A percentile compares a stretch with the other conserved stretches of the same genome.
Conservation (phyloP, 2,797 vertebrate genomes). For the Parauchenoglanis punctatus region DNA sequence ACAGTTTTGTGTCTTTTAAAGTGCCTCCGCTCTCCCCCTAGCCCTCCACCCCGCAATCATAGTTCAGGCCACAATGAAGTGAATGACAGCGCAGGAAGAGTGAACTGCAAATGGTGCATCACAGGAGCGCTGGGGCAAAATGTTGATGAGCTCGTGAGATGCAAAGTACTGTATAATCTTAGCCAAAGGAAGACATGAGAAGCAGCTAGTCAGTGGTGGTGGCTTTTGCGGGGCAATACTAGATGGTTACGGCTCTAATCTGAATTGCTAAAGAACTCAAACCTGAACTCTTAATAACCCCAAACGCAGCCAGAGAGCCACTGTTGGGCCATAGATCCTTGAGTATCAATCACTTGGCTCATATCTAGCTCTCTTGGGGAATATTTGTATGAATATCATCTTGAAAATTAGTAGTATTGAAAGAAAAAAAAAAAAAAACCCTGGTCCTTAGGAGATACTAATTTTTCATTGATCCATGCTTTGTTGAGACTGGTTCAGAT, state of each 20-base stretch:
- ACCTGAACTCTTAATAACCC: too few species aligned
- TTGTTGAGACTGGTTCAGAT: neutral
- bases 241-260: neutral
- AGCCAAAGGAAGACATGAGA: neutral
- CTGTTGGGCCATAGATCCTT: neutral
- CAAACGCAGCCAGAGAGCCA: neutral
- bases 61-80: constrained; percentile 19
- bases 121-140: constrained; percentile 2
- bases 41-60: neutral
- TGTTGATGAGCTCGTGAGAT: neutral
- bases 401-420: neutral
- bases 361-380: neutral
- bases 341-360: neutral
- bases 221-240: neutral
- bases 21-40: neutral
- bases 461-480: neutral
- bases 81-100: constrained; percentile 33
- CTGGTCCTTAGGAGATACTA: neutral
- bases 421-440: neutral
- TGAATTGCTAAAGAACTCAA: neutral
- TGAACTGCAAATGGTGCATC: constrained; percentile 5
- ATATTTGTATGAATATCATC: neutral
- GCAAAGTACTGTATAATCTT: constrained; percentile 2
- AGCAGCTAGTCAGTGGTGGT: neutral
- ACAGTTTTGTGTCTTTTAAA: constrained; percentile 22